Evolutionary conservation across 2,888 invertebrate genomes (phyloP), one percentile per base, ranked within the genome.

Genomic region (Cataglyphis cursor): DNA sequence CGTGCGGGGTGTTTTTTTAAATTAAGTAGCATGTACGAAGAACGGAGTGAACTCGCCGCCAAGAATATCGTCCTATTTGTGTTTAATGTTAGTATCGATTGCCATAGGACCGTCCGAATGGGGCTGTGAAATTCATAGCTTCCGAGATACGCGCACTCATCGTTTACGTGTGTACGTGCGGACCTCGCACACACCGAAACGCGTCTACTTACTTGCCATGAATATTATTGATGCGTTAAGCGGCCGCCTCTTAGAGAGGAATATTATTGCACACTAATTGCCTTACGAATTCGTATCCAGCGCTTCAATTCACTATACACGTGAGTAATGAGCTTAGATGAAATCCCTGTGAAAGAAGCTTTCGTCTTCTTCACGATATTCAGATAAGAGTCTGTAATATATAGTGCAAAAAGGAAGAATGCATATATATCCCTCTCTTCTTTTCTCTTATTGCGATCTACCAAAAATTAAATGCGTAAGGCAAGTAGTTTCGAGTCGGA

Each of bases 191-290:
- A 65, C 51, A 61, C 6, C 18, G 70, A 44, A 41, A 41, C 59
- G 10, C 35, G 51, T 62, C 81, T 86, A 82, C 82, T 90, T 88
- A 84, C 78, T 41, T 80, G 72, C 83, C 82, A 90, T 86, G 90
- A 89, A 89, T 89, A 90, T 88, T 90, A 90, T 88, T 68, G 89
- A 86, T 90, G 88, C 88, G 86, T 88, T 86, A 86, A 88, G 81
- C 81, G 84, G 81, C 74, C 76, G 78, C 70, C 86, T 74, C 70
- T 48, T 51, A 68, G 81, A 66, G 76, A 74, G 90, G 83, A 87
- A 85, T 89, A 89, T 86, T 87, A 89, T 89, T 80, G 88, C 74
- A 70, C 88, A 86, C 85, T 89, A 89, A 89, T 90, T 89, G 90
- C 86, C 80, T 70, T 76, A 81, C 84, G 86, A 89, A 84, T 86